Conservation (phyloP, 2,888 invertebrate species). For the Horisme vitalbata region DNA sequence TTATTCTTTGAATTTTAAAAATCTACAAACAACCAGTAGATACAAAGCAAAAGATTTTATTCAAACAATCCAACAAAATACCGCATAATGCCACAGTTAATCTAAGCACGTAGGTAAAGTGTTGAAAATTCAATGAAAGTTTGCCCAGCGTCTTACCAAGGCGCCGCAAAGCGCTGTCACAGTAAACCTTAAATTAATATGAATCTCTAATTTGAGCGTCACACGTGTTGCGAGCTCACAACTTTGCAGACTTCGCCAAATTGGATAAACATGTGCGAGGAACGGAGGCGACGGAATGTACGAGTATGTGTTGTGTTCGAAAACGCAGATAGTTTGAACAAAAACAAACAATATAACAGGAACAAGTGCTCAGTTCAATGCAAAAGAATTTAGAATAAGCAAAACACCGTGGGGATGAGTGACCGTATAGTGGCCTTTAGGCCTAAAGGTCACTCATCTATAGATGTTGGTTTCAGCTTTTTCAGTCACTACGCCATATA, state of each 20-base stretch:
- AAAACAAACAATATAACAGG: no score
- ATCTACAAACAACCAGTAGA: no score
- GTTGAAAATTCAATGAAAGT: slow-evolving; percentile 52
- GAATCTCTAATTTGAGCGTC: slow-evolving; percentile 80
- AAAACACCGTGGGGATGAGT: no score
- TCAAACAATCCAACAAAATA: slow-evolving; percentile 16
- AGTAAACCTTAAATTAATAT: slow-evolving; percentile 78
- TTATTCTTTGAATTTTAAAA: no score
- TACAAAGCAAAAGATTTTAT: neutral
- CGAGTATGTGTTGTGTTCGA: slow-evolving; percentile 31
- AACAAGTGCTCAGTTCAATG: no score
- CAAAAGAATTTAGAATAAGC: no score
- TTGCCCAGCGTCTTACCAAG: slow-evolving; percentile 51
- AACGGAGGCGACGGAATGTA: slow-evolving; percentile 49
- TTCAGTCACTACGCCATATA: no score
- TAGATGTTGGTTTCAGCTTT: no score
- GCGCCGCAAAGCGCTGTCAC: slow-evolving; percentile 60
- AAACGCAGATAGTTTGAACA: no score
- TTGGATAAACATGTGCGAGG: slow-evolving; percentile 80
- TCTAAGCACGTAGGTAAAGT: slow-evolving; percentile 46
- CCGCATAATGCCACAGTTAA: slow-evolving; percentile 30
- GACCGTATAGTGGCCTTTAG: no score
- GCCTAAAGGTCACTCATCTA: no score
- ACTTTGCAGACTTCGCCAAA: slow-evolving; percentile 81
- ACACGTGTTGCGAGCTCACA: slow-evolving; percentile 79